Percentiles rank a stretch among this genome's conserved stretches.
phyloP scores from a whole-genome alignment of 2,113 vertebrate species.

The Clarias macrocephalus region DNA sequence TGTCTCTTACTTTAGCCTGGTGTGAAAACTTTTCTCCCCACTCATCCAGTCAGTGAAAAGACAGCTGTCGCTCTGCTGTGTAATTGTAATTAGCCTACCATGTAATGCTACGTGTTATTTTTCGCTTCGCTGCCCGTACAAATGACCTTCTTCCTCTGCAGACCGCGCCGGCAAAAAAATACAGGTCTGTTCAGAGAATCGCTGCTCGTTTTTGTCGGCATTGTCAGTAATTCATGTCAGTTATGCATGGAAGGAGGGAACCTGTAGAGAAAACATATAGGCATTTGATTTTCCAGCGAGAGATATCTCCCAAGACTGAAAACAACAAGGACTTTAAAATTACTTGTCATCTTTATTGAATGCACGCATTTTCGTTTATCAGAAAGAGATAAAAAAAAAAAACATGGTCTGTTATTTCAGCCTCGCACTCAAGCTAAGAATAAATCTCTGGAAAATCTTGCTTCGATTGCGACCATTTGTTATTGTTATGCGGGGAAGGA shows the following conservation, averaged over 20 bases:
- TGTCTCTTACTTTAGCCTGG: neutral
- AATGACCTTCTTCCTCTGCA: neutral
- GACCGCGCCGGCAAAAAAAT: neutral
- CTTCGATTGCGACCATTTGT: slow-evolving; percentile 52
- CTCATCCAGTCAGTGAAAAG: neutral
- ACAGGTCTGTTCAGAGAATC: neutral
- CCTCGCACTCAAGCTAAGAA: slow-evolving; percentile 38
- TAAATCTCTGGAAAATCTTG: slow-evolving; percentile 54
- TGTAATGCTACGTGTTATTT: neutral
- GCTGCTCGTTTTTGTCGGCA: neutral
- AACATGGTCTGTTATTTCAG: slow-evolving; percentile 21
- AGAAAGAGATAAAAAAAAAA: slow-evolving; percentile 12
- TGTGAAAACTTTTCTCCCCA: neutral
- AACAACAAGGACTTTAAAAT: slow-evolving; percentile 47
- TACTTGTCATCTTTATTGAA: slow-evolving; percentile 52
- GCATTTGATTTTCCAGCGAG: slow-evolving; percentile 24
- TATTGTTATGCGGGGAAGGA: slow-evolving; percentile 52
- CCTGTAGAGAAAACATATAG: neutral
- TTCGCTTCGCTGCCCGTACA: neutral
- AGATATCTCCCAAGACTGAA: slow-evolving; percentile 23
- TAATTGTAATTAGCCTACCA: slow-evolving; percentile 18
- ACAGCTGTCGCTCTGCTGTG: slow-evolving; percentile 3
- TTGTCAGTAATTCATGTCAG: neutral
- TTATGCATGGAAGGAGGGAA: neutral
- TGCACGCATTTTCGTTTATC: slow-evolving; percentile 54